These are phyloP conservation scores for Drosophila arizonae DNA, from an alignment of 1,140 invertebrate genomes.

Conservation along the genomic window DNA sequence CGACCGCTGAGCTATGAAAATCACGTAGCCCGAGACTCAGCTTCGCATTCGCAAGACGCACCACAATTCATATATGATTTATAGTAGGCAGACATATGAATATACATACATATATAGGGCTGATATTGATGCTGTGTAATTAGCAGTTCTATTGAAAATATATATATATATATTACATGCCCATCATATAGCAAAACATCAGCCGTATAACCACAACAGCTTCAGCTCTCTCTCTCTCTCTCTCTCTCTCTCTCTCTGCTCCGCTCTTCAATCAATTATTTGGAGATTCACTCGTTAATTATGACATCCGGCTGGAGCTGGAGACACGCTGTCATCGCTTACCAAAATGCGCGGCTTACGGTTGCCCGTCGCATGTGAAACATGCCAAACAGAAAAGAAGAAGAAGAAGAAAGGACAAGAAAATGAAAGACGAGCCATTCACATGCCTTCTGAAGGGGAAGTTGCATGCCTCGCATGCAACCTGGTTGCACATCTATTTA, in stretches of 20 bases:
- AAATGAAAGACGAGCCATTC: too few species aligned
- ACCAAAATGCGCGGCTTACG: slow-evolving; percentile 13
- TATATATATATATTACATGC: background rate
- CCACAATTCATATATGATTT: too few species aligned
- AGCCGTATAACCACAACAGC: too few species aligned
- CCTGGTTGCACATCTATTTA: slow-evolving; percentile 16
- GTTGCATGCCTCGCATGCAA: slow-evolving; percentile 11
- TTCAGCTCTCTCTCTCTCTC: too few species aligned
- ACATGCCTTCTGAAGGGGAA: background rate
- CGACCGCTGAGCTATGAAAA: background rate
- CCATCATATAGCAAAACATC: background rate
- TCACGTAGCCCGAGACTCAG: background rate
- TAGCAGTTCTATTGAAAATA: too few species aligned
- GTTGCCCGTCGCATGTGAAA: background rate
- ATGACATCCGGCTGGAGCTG: slow-evolving; percentile 7
- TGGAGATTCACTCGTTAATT: slow-evolving; percentile 18
- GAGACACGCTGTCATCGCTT: slow-evolving; percentile 3
- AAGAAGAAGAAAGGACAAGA: too few species aligned
- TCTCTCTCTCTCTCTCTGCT: too few species aligned
- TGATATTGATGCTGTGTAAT: too few species aligned
- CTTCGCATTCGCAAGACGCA: background rate
- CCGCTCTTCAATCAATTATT: slow-evolving; percentile 12
- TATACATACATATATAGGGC: background rate
- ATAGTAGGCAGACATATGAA: background rate
- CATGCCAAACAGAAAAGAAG: background rate